Base-by-base conservation (phyloP, 2,797 vertebrate species). In the Dromococcyx pavoninus region DNA sequence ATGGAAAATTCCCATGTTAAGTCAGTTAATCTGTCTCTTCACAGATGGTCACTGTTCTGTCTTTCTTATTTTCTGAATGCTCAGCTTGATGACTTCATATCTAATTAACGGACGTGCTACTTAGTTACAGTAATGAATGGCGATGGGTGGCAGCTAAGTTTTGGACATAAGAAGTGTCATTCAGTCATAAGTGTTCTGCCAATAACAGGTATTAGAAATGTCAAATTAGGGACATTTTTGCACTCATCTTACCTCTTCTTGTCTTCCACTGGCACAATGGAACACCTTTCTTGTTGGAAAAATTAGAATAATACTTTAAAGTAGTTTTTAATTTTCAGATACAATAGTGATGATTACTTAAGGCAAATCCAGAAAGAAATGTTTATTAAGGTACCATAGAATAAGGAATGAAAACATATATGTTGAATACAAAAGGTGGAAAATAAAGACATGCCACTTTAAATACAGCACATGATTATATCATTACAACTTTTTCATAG, bases 1-100 rank as follows among this genome's bases (percentile, higher is more conserved):
- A 9, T 85, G 86, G 90, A 96, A 96, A 93, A 94, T 93, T 94
- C 66, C 54, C 70, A 6, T 70, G 73, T 70, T 66, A 82, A 86
- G 51, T 81, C 73, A 85, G 33, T 70, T 88, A 82, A 76, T 81
- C 39, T 93, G 22, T 39, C 73, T 80, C 54, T 88, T 91, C 62
- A 81, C 17, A 91, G 87, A 78, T 76, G 46, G 53, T 73, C 77
- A 66, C 35, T 84, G 74, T 53, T 77, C 69, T 7, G 13, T 67
- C 3, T 65, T 94, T 72, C 78, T 76, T 69, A 69, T 80, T 94
- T 94, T 88, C 58, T 72, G 72, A 74, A 86, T 65, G 41, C n/a
- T 80, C 37, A 81, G 17, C 32, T 92, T 72, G 50, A 86, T 78
- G 72, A 88, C 54, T 61, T 86, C 61, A 15, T 91, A 57, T 43